phyloP scores from a whole-genome alignment of 2,113 vertebrate genomes.

The Perca flavescens region DNA sequence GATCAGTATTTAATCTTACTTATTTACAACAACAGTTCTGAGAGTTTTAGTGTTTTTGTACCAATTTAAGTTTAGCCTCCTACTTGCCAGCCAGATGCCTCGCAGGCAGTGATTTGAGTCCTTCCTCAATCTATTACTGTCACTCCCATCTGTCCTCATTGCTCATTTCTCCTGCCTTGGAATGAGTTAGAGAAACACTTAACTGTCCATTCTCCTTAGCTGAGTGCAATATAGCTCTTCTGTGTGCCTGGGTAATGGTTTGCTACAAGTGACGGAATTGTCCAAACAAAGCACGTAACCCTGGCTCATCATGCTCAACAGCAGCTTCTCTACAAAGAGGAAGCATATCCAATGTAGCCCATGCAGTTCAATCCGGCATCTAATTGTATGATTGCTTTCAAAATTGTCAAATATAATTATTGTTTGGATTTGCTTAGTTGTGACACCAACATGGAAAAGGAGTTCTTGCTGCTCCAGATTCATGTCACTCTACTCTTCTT shows the following conservation, averaged over 20 bases:
- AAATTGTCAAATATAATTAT: slow-evolving; percentile 44
- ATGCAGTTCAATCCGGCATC: slow-evolving; percentile 32
- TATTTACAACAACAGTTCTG: not conserved
- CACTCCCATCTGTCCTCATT: slow-evolving; percentile 54
- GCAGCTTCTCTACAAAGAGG: slow-evolving; percentile 31
- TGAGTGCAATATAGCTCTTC: slow-evolving; percentile 43
- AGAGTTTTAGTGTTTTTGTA: slow-evolving; percentile 26
- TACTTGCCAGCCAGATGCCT: slow-evolving; percentile 17
- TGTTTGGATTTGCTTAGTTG: slow-evolving; percentile 16
- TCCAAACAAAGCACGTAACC: slow-evolving; percentile 56
- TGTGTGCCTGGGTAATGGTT: slow-evolving; percentile 44
- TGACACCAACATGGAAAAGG: slow-evolving; percentile 39
- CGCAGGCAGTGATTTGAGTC: slow-evolving; percentile 40
- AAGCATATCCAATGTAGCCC: slow-evolving; percentile 5
- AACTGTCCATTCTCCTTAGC: slow-evolving; percentile 52
- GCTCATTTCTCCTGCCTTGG: slow-evolving; percentile 51
- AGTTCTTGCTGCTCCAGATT: slow-evolving; percentile 39
- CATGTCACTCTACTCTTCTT: slow-evolving; percentile 38
- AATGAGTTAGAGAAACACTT: slow-evolving; percentile 51
- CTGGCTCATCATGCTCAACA: slow-evolving; percentile 38
- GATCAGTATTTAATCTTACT: slow-evolving; percentile 13
- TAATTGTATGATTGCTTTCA: slow-evolving; percentile 56
- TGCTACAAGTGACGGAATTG: slow-evolving; percentile 43
- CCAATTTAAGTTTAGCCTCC: slow-evolving; percentile 1
- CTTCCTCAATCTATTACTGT: slow-evolving; percentile 51